Conservation (phyloP, 2,113 vertebrate genomes). For the Empidonax alnorum region DNA sequence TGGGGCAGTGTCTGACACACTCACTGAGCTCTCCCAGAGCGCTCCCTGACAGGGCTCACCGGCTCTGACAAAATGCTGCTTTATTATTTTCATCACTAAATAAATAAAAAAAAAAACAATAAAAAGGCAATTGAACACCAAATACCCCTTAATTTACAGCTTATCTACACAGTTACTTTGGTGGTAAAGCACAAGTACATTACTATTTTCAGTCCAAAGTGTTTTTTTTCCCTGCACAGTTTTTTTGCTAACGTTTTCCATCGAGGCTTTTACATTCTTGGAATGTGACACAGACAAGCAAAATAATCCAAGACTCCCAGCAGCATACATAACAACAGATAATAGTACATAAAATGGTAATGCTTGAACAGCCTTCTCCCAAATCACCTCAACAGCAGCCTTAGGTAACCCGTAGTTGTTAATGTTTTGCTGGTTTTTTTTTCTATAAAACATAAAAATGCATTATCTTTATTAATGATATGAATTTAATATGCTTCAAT, state of each 20-base stretch:
- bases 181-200: background rate
- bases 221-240: background rate
- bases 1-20: background rate
- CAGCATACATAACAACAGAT: background rate
- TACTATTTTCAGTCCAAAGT: background rate
- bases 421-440: background rate
- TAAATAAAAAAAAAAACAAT: background rate
- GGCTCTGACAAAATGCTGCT: background rate
- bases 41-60: background rate
- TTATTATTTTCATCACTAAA: background rate
- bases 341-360: background rate
- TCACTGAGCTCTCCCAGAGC: background rate
- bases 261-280: background rate
- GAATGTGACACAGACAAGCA: background rate
- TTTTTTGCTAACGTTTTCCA: background rate
- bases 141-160: background rate
- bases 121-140: background rate
- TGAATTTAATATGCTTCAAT: background rate
- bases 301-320: background rate
- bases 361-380: background rate
- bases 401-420: background rate
- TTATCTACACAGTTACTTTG: background rate
- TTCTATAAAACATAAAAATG: background rate
- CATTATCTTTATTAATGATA: background rate
- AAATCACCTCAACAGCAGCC: background rate